Evolutionary conservation across 2,797 vertebrate genomes (phyloP).

Genomic region (Sebastes steindachneri): DNA sequence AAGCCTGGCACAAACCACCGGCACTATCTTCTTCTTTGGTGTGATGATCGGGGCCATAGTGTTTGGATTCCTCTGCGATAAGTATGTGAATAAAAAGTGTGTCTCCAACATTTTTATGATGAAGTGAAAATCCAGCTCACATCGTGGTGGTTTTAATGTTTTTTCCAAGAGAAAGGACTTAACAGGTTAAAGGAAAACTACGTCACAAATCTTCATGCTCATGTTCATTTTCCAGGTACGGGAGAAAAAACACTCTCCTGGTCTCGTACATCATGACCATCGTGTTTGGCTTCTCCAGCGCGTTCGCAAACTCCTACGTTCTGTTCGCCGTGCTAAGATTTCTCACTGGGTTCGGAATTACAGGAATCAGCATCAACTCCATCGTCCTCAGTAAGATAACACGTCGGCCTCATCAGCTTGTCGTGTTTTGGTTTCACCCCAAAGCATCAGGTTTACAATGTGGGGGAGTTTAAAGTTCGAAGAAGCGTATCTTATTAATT

Average conservation of each 20-base stretch:
- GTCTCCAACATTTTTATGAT: not conserved
- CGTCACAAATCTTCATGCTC: not conserved
- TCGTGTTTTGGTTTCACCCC: too few relatives aligned
- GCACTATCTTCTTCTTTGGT: constrained; percentile 78
- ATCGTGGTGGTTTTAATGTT: not conserved
- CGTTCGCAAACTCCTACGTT: constrained; percentile 70
- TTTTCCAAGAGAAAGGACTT: too few relatives aligned
- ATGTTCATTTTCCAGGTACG: constrained; percentile 68
- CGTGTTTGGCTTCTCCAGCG: constrained; percentile 65
- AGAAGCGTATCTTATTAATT: not conserved
- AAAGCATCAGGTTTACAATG: too few relatives aligned
- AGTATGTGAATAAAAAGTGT: constrained; percentile 10
- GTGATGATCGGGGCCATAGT: constrained; percentile 72
- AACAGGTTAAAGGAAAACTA: not conserved
- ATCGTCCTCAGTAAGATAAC: constrained; percentile 71
- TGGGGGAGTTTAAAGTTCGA: too few relatives aligned
- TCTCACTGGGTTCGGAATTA: constrained; percentile 74
- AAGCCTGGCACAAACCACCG: constrained; percentile 63
- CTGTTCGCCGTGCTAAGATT: constrained; percentile 76
- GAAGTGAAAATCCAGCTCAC: not conserved
- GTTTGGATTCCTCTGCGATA: constrained; percentile 78
- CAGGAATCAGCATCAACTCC: constrained; percentile 70
- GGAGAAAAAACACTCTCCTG: constrained; percentile 74
- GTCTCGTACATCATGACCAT: constrained; percentile 63
- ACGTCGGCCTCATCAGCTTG: accelerated